phyloP scores from a whole-genome alignment of 2,797 vertebrate species.

The Spatula versicolor region DNA sequence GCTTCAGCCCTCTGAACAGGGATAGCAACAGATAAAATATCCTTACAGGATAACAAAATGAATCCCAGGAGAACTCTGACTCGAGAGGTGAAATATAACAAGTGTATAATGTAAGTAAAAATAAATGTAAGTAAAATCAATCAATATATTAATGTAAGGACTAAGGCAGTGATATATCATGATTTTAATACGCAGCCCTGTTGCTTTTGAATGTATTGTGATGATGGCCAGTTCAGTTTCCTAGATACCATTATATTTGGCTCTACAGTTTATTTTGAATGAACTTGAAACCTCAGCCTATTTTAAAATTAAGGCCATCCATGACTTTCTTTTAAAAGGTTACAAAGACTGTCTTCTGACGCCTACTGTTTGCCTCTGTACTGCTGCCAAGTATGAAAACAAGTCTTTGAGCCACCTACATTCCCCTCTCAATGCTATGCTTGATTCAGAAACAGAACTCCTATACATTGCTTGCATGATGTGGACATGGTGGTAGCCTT shows the following conservation, averaged over 20 bases:
- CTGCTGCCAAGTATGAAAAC: conserved; percentile 25
- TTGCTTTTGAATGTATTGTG: background rate
- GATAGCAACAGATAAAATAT: background rate
- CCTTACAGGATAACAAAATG: background rate
- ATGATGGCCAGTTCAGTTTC: background rate
- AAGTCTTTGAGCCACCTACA: background rate
- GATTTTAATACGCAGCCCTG: background rate
- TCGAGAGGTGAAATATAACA: background rate
- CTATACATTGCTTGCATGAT: background rate
- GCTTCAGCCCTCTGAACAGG: background rate
- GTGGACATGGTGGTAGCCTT: background rate
- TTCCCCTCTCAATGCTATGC: background rate
- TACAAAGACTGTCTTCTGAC: conserved; percentile 6
- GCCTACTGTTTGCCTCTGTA: background rate
- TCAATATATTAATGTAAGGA: background rate
- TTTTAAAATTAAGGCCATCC: background rate
- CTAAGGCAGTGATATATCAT: background rate
- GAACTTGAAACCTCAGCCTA: background rate
- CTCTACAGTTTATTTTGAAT: conserved; percentile 16
- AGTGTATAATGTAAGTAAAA: background rate
- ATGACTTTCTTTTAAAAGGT: background rate
- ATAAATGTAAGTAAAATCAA: background rate
- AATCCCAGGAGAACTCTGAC: background rate
- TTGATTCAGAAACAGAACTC: conserved; percentile 1
- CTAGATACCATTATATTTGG: background rate